These are phyloP conservation scores for Sapajus apella DNA, from an alignment of 2,113 vertebrate species.

Conservation along the genomic window DNA sequence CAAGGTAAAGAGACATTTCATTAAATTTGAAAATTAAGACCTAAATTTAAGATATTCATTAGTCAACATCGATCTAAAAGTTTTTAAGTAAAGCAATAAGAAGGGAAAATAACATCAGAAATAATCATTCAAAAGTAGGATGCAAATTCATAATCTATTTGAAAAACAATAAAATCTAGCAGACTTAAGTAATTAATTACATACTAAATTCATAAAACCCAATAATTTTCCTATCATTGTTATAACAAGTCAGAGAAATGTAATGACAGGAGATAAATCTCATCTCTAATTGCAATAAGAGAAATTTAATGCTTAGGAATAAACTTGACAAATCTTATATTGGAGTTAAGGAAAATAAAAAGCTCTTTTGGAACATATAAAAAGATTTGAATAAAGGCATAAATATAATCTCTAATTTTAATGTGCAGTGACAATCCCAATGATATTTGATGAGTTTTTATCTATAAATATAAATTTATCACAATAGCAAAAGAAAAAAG, in stretches of 20 bases:
- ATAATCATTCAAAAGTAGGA: neutral
- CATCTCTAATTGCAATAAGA: neutral
- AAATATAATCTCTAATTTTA: neutral
- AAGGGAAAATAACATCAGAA: neutral
- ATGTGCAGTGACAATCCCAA: neutral
- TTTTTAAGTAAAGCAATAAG: neutral
- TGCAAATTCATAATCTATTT: neutral
- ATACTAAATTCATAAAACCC: neutral
- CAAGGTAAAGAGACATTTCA: neutral
- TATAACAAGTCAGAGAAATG: neutral
- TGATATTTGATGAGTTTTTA: neutral
- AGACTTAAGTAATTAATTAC: neutral
- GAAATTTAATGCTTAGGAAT: neutral
- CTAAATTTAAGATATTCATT: neutral
- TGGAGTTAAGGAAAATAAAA: neutral
- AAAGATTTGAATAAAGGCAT: neutral
- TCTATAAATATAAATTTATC: neutral
- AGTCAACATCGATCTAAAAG: neutral
- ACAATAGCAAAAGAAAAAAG: neutral
- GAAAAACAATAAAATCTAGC: neutral
- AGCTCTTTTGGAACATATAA: neutral
- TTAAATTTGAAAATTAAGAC: neutral
- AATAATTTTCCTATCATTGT: neutral
- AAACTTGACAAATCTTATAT: neutral
- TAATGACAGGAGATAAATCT: neutral